These are phyloP conservation scores for Eupelmus urozonus DNA, from an alignment of 2,888 invertebrate species.

Conservation along the genomic window DNA sequence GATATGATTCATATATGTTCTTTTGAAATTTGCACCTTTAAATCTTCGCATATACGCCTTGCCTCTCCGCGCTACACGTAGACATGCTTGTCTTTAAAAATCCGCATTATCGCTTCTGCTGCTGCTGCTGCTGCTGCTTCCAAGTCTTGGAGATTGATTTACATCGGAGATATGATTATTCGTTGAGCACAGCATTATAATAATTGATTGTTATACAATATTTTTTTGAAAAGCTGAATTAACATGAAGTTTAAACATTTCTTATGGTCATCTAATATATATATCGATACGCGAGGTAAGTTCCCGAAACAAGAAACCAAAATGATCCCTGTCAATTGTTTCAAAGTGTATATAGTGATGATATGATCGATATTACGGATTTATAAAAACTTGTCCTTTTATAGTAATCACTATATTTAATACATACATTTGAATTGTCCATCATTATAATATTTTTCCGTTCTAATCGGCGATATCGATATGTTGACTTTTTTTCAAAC, in stretches of 20 bases:
- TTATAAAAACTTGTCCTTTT: conserved; percentile 45
- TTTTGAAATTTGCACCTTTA: conserved; percentile 41
- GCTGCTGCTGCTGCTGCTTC: no score
- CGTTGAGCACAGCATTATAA: conserved; percentile 48
- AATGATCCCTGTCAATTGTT: conserved; percentile 31
- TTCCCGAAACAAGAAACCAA: conserved; percentile 55
- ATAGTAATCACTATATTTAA: conserved; percentile 21
- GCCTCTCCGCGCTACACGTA: neutral
- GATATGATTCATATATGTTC: conserved; percentile 59
- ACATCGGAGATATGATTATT: conserved; percentile 60
- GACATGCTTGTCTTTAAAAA: conserved; percentile 58
- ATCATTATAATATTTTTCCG: conserved; percentile 23
- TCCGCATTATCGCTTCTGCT: conserved; percentile 56
- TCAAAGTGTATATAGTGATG: no score
- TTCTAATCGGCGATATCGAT: conserved; percentile 22
- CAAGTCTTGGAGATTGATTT: conserved; percentile 34
- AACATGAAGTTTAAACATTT: conserved; percentile 26
- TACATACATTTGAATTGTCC: conserved; percentile 42
- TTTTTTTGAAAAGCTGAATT: conserved; percentile 24
- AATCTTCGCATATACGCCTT: conserved; percentile 5
- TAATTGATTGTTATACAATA: conserved; percentile 54
- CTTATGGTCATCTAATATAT: conserved; percentile 36
- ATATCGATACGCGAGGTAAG: conserved; percentile 62
- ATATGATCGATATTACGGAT: conserved; percentile 52
- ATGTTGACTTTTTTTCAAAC: conserved; percentile 31